Evolutionary conservation across 2,113 vertebrate genomes (phyloP), one percentile per base, ranked within the genome.

Genomic region (Macaca mulatta): DNA sequence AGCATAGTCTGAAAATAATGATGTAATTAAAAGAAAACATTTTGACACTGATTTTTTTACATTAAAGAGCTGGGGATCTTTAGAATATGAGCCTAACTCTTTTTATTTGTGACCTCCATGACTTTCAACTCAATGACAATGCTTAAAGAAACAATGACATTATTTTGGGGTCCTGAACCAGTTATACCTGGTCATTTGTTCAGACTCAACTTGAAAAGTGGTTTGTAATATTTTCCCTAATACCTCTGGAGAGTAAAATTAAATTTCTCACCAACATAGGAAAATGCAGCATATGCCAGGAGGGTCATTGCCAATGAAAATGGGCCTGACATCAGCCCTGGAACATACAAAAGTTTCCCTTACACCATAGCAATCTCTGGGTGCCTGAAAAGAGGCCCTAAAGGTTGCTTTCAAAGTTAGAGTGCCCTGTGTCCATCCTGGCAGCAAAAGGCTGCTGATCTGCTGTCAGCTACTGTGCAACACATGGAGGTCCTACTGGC

Each of bases 41-140:
- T 90, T 45, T 75, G 40, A 94, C 23, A 70, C 13, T 92, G 52
- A 90, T 75, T 94, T 92, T n/a, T 72, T 72, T 72, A 38, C 38
- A 72, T 40, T 72, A 72, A 72, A 72, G n/a, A 1, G 16, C n/a
- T 94, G 18, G 61, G 18, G 61, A 40, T 69, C 61, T 93, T 84
- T 25, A 43, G 70, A 40, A 61, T 52, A 12, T 38, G 11, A 89
- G 14, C 85, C 80, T 59, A 32, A 69, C 40, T 93, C 8, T 89
- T 91, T 95, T 90, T 79, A 69, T 77, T 70, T 94, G 57, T 92
- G 92, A 94, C 16, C 38, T 92, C 59, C 82, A 17, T 77, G 59
- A 20, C 48, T 92, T 98, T 96, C 69, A 90, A n/a, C 23, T 96
- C 89, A 72, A n/a, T 90, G 50, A 96, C 86, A 96, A 83, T 67